These are phyloP conservation scores for Thymelicus acteon DNA, from an alignment of 2,888 invertebrate genomes.

Conservation along the genomic window DNA sequence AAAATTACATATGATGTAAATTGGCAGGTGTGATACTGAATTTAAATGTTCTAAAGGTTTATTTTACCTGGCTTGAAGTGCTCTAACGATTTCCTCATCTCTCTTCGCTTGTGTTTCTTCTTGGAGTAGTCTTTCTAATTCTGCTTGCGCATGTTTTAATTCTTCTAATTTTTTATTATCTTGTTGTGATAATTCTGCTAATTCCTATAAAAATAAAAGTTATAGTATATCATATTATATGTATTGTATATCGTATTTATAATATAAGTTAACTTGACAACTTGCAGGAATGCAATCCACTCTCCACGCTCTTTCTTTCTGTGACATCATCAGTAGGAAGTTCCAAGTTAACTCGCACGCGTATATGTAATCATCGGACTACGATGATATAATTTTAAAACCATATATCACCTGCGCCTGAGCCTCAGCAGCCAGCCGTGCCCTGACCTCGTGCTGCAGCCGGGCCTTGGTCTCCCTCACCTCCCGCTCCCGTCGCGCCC, in stretches of 20 bases:
- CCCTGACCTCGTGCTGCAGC: constrained; percentile 87
- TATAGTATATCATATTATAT: no score
- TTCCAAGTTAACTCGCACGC: no score
- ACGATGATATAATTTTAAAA: no score
- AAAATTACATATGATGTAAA: no score
- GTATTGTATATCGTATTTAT: no score
- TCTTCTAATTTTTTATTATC: constrained; percentile 90
- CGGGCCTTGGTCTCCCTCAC: constrained; percentile 85
- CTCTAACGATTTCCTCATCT: constrained; percentile 92
- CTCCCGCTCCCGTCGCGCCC: constrained; percentile 83
- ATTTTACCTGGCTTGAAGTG: constrained; percentile 86
- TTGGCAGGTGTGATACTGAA: background rate
- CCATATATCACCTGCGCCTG: constrained; percentile 71
- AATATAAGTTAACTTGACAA: no score
- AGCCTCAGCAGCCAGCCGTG: constrained; percentile 84
- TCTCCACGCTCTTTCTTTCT: no score
- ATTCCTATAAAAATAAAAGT: constrained; percentile 70
- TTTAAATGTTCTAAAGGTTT: constrained; percentile 14
- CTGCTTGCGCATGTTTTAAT: constrained; percentile 88
- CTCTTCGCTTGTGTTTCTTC: constrained; percentile 93
- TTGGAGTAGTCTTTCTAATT: constrained; percentile 89
- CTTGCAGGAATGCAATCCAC: no score
- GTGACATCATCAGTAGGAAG: no score
- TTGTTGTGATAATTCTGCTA: constrained; percentile 88
- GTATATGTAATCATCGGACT: no score